These are phyloP conservation scores for Halcyon malimbica DNA, from an alignment of 2,113 vertebrate genomes.

Conservation along the genomic window DNA sequence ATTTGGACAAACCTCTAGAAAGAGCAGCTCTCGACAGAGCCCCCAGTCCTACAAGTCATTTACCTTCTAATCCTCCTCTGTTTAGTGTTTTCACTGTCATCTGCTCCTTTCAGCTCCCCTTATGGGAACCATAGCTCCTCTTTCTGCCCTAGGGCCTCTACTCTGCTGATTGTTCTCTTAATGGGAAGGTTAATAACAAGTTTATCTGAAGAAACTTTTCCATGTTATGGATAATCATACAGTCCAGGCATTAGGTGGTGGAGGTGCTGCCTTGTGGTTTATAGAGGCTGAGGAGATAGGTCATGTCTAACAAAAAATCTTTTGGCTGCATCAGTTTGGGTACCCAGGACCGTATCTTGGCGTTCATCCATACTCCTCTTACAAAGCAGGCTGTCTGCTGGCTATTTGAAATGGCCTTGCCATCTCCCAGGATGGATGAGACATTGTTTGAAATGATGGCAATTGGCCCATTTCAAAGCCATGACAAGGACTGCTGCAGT, in stretches of 20 bases:
- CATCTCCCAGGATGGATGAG: neutral
- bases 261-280: neutral
- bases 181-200: neutral
- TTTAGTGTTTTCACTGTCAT: neutral
- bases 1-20: neutral
- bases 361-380: neutral
- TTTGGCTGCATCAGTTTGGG: neutral
- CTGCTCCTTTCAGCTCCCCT: neutral
- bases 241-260: neutral
- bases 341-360: accelerated
- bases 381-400: neutral
- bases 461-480: neutral
- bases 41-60: neutral
- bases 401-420: neutral
- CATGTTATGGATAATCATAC: neutral
- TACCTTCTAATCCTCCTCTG: neutral
- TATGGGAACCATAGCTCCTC: neutral
- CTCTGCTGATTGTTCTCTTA: neutral
- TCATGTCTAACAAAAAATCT: neutral
- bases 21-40: neutral
- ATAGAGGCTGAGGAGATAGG: neutral
- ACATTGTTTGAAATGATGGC: accelerated
- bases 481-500: neutral
- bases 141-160: neutral
- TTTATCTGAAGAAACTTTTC: neutral